phyloP scores from a whole-genome alignment of 2,888 invertebrate species.

The Phoenoteleia sp. region DNA sequence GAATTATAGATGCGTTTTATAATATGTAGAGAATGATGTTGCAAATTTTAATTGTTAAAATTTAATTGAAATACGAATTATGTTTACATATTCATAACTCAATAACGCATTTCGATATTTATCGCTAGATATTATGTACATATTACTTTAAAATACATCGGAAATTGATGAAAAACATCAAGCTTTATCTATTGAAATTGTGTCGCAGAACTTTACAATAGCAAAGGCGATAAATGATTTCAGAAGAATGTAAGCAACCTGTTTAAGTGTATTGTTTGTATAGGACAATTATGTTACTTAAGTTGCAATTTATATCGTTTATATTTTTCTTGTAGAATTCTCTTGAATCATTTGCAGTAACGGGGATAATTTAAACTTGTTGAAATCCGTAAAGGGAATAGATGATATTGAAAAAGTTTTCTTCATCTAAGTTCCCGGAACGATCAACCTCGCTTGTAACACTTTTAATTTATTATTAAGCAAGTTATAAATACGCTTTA shows the following conservation, averaged over 20 bases:
- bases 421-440: not conserved
- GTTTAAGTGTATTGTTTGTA: too few species aligned
- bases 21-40: not conserved
- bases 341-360: not conserved
- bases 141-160: not conserved
- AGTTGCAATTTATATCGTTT: not conserved
- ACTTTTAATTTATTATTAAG: slow-evolving; percentile 11
- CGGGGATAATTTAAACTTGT: slow-evolving; percentile 1
- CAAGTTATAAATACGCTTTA: not conserved
- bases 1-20: slow-evolving; percentile 11
- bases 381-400: slow-evolving; percentile 5
- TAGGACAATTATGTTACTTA: not conserved
- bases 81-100: slow-evolving; percentile 7
- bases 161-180: not conserved
- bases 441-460: not conserved
- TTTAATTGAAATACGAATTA: not conserved
- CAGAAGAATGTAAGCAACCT: too few species aligned
- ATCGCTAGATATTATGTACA: not conserved
- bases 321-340: not conserved
- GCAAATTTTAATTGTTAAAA: slow-evolving; percentile 13
- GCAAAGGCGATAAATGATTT: too few species aligned
- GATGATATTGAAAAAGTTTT: slow-evolving; percentile 21
- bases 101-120: not conserved
- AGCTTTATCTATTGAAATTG: not conserved
- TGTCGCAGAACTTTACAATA: too few species aligned